phyloP scores from a whole-genome alignment of 64 coral and sea anemone genomes.

The Orbicella faveolata region DNA sequence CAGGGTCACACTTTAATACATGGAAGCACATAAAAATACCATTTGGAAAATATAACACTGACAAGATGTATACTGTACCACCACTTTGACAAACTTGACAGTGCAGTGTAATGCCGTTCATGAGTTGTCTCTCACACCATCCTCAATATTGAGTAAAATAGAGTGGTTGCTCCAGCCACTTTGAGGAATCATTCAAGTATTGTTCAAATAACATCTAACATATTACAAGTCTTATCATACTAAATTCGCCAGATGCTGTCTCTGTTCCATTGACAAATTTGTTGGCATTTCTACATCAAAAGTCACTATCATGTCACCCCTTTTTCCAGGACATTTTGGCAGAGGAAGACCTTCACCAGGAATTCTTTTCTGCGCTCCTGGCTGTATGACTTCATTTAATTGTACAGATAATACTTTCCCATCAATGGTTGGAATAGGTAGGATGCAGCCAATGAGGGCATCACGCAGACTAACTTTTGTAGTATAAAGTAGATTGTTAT shows the following conservation, averaged over 20 bases:
- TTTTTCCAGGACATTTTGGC: slow-evolving; percentile 66
- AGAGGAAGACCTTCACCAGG: slow-evolving; percentile 85
- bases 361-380: slow-evolving; percentile 85
- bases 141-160: not conserved
- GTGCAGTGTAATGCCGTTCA: not conserved
- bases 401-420: slow-evolving; percentile 77
- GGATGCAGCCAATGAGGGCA: slow-evolving; percentile 73
- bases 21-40: not conserved
- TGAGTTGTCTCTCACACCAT: not conserved
- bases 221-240: not conserved
- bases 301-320: slow-evolving; percentile 88
- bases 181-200: not conserved
- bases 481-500: slow-evolving; percentile 89
- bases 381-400: slow-evolving; percentile 89
- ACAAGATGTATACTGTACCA: not conserved
- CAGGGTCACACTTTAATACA: not conserved
- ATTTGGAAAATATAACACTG: not conserved
- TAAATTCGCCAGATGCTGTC: slow-evolving; percentile 47
- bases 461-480: slow-evolving; percentile 86
- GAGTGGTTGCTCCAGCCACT: not conserved
- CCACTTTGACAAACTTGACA: not conserved
- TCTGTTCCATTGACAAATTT: slow-evolving; percentile 82
- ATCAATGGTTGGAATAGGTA: slow-evolving; percentile 82
- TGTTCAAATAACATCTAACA: not conserved
- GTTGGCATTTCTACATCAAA: slow-evolving; percentile 93